phyloP scores from a whole-genome alignment of 2,797 vertebrate species.

The Fundulus diaphanus region DNA sequence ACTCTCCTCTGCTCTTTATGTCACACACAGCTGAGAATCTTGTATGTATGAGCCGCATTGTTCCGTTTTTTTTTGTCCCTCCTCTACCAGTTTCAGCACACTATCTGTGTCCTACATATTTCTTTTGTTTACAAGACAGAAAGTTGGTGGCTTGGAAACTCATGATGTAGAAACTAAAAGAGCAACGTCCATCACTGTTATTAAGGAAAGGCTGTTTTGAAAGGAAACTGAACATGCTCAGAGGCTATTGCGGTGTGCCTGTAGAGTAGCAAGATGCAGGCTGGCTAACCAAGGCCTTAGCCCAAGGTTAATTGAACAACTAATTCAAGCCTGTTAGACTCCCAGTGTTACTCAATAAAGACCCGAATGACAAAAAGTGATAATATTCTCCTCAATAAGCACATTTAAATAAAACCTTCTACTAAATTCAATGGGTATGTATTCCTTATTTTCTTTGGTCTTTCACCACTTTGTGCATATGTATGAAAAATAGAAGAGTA shows the following conservation, averaged over 20 bases:
- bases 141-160: neutral
- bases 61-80: neutral
- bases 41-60: neutral
- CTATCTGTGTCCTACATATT: neutral
- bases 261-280: neutral
- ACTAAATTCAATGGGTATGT: too few species aligned
- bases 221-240: neutral
- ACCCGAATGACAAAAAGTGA: neutral
- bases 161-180: neutral
- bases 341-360: neutral
- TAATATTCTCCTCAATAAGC: neutral
- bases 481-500: too few species aligned
- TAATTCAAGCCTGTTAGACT: neutral
- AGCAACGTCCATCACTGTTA: neutral
- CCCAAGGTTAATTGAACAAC: neutral
- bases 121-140: neutral
- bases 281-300: neutral
- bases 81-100: neutral
- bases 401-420: neutral
- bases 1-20: neutral
- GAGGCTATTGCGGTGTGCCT: neutral
- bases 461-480: too few species aligned
- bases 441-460: too few species aligned
- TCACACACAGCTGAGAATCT: neutral
- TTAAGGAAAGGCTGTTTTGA: neutral